Base-by-base conservation (phyloP, 2,888 invertebrate genomes). In the Drosophila putrida region DNA sequence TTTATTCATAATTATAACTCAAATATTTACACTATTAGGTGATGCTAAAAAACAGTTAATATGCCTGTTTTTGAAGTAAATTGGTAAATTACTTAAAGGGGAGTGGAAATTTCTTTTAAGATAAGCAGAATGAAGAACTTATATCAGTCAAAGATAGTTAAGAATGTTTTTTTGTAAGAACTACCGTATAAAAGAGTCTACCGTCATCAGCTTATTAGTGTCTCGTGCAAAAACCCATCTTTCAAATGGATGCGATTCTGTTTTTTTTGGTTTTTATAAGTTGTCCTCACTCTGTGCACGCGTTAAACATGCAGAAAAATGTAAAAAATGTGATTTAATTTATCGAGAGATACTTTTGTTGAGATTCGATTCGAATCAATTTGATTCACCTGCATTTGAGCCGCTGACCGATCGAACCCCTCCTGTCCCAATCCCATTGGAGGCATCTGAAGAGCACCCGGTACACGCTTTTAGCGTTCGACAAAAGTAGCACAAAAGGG, bases 301-400 rank as follows among this genome's bases (percentile, higher is more conserved):
- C 82, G 84, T 84, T 87, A 68, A 71, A 84, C 70, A 72, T 76
- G 73, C 88, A 70, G 70, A 78, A 82, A 78, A 81, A 84, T 83
- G 53, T 65, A 15, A 84, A 81, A 78, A 74, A 87, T 87, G 66
- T 81, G 88, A 82, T 84, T 82, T 82, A 82, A 82, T 82, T 82
- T 81, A 84, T 78, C 84, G 83, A 66, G 54, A 75, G 63, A 75
- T 80, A 70, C 83, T 69, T 74, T 59, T 60, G 44, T 4, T 49
- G 61, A 47, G 39, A 47, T 10, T 31, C 44, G 28, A 5, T 43
- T 47, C 50, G 41, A 49, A n/a, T 13, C 36, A 38, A 36, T 44
- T 46, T 44, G 78, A 77, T 69, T 71, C 81, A 78, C 81, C 74
- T 67, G 69, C 71, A 53, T 8, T 15, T n/a, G 6, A 31, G 3